These are phyloP conservation scores for Menidia menidia DNA, from an alignment of 2,797 vertebrate species.

Conservation along the genomic window DNA sequence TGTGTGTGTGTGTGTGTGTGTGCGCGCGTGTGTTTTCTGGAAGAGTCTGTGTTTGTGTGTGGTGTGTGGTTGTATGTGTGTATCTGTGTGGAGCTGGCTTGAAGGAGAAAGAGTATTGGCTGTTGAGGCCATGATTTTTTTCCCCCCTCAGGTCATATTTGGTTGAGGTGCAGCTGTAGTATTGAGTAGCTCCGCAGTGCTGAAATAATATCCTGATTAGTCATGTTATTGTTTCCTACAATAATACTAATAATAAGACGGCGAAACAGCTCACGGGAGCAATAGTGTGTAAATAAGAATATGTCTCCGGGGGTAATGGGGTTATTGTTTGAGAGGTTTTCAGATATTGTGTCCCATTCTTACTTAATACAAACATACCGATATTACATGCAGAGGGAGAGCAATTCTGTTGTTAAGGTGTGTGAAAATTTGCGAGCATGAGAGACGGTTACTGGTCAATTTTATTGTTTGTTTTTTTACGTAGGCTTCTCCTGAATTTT, in stretches of 20 bases:
- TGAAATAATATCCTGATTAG: conserved; percentile 66
- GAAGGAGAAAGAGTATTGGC: conserved; percentile 74
- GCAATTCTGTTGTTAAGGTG: conserved; percentile 29
- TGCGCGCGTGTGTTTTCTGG: conserved; percentile 50
- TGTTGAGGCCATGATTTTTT: conserved; percentile 75
- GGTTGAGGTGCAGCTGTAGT: conserved; percentile 67
- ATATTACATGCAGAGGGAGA: conserved; percentile 38
- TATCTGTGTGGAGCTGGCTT: conserved; percentile 57
- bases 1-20: conserved; percentile 31
- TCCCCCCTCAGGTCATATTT: conserved; percentile 63
- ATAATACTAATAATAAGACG: conserved; percentile 41
- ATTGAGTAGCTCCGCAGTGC: conserved; percentile 26
- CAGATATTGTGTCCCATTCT: conserved; percentile 73
- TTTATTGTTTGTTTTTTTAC: no score
- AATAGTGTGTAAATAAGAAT: conserved; percentile 48
- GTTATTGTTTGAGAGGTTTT: conserved; percentile 61
- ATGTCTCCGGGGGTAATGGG: conserved; percentile 56
- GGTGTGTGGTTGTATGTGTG: conserved; percentile 23
- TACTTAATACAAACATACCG: conserved; percentile 66
- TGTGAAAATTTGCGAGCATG: conserved; percentile 3
- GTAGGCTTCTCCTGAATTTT: background rate
- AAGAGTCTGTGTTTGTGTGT: conserved; percentile 6
- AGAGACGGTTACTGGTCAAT: background rate
- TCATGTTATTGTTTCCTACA: conserved; percentile 50
- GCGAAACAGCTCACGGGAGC: conserved; percentile 51